Evolutionary conservation across 2,113 vertebrate genomes (phyloP), one percentile per base, ranked within the genome.

Genomic region (Mungos mungo): DNA sequence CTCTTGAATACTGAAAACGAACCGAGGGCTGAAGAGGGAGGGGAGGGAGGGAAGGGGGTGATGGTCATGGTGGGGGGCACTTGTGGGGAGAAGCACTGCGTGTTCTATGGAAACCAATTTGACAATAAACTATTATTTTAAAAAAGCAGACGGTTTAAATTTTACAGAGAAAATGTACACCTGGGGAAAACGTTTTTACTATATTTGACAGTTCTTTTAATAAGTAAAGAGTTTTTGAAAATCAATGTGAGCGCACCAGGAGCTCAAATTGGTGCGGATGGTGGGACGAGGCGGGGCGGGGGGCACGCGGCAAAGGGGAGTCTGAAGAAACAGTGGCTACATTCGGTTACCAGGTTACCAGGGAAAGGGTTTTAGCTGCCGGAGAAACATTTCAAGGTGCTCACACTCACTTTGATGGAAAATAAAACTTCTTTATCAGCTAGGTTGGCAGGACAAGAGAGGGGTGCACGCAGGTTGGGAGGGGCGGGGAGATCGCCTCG

Each of bases 221-320:
- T 93, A 88, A 94, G 68, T 84, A 93, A 95, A 83, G 74, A 94
- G 72, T 47, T 74, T 23, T 93, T 92, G 74, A 50, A 74, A 94
- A 76, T 85, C 79, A 93, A 29, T 45, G 33, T 81, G 23, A 81
- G 41, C 85, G 80, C 25, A 80, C 13, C 60, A 47, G 7, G 5
- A 1, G 18, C 60, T 79, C 50, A 38, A 0, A 63, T 7, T 63
- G 35, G 21, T 3, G 9, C 33, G 50, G 66, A 12, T 0, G 31
- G 33, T 0, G 41, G 41, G n/a, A n/a, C n/a, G n/a, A n/a, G n/a
- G n/a, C n/a, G n/a, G 41, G 41, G 38, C 38, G 4, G 41, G 41
- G 41, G 41, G 38, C 4, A 4, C 3, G 38, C 4, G 45, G 45
- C 45, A 45, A 6, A 50, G 31, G 23, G 38, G 11, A 4, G 4